phyloP scores from a whole-genome alignment of 2,113 vertebrate genomes.

The Buteo buteo region DNA sequence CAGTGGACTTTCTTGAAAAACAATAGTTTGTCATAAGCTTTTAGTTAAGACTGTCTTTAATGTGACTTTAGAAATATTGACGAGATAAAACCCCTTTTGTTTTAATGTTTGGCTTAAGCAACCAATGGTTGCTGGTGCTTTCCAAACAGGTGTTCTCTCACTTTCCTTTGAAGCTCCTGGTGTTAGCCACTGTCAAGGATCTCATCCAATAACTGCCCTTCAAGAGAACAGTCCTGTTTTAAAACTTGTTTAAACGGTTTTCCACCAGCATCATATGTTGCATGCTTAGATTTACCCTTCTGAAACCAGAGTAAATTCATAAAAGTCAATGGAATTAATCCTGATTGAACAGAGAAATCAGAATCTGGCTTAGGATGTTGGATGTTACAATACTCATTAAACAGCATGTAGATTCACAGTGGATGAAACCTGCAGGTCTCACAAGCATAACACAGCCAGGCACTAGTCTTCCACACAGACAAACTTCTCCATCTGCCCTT shows the following conservation, averaged over 20 bases:
- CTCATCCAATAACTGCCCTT: not conserved
- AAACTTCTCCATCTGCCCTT: not conserved
- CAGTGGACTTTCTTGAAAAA: slow-evolving; percentile 13
- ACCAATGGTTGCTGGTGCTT: not conserved
- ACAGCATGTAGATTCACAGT: not conserved
- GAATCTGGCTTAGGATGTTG: not conserved
- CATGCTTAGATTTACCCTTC: not conserved
- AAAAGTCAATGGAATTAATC: not conserved
- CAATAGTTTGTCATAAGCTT: slow-evolving; percentile 36
- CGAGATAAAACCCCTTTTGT: not conserved
- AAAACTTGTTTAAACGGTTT: not conserved
- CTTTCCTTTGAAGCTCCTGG: not conserved
- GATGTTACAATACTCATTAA: not conserved
- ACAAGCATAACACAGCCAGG: not conserved
- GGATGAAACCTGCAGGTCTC: not conserved
- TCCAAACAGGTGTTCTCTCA: not conserved
- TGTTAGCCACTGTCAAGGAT: not conserved
- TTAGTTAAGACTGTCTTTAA: slow-evolving; percentile 36
- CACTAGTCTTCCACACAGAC: not conserved
- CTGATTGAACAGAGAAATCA: not conserved
- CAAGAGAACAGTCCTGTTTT: not conserved
- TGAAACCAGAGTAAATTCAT: not conserved
- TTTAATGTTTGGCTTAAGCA: not conserved
- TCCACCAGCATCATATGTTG: not conserved
- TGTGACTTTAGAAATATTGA: not conserved